A percentile compares a stretch with the other conserved stretches of the same genome.
These are phyloP conservation scores for Pandemis cinnamomeana DNA, from an alignment of 2,888 invertebrate species.

Conservation along the genomic window DNA sequence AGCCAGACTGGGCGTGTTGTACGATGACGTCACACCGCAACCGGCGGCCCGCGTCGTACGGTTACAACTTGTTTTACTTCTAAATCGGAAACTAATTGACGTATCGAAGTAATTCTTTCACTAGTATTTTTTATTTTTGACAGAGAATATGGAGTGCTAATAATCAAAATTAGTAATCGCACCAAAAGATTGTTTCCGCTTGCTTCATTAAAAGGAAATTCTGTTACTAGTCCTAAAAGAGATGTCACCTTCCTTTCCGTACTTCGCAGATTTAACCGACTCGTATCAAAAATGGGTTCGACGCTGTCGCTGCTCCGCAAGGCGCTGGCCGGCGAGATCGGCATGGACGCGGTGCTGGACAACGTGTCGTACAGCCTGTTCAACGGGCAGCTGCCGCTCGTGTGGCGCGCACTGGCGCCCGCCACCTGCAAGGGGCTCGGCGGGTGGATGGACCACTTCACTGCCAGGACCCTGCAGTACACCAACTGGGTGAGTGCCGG, in stretches of 20 bases:
- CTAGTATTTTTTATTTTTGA: no score
- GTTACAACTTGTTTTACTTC: no score
- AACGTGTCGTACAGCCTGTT: conserved; percentile 92
- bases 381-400: conserved; percentile 92
- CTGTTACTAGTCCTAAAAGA: no score
- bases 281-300: conserved; percentile 88
- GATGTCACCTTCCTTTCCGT: background rate
- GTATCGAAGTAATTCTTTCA: no score
- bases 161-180: no score
- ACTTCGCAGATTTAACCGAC: conserved; percentile 87
- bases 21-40: no score
- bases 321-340: conserved; percentile 95
- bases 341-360: conserved; percentile 94
- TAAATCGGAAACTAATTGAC: no score
- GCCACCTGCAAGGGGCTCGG: conserved; percentile 93
- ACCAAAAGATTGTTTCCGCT: no score
- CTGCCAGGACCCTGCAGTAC: conserved; percentile 88
- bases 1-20: no score
- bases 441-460: conserved; percentile 95
- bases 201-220: no score
- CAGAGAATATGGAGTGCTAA: no score
- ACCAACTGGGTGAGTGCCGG: conserved; percentile 88
- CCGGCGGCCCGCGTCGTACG: no score
- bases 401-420: conserved; percentile 93
- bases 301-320: conserved; percentile 90